Conservation (phyloP, 2,888 invertebrate species). For the Harpalus rufipes region DNA sequence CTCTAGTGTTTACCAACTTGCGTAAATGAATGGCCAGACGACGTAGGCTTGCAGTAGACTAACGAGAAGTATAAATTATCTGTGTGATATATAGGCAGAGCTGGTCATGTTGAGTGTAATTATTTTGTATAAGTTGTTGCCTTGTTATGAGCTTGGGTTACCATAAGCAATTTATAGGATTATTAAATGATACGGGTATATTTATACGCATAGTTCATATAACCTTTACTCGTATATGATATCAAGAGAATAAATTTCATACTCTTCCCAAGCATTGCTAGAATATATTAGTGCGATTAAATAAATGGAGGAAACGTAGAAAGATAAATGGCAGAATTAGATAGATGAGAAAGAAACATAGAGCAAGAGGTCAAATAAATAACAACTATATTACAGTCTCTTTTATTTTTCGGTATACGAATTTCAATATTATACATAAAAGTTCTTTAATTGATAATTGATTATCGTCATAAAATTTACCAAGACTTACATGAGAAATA, state of each 20-base stretch:
- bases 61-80: slow-evolving; percentile 48
- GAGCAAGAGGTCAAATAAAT: background rate
- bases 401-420: no score
- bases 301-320: slow-evolving; percentile 5
- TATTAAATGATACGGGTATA: slow-evolving; percentile 17
- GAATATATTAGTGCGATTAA: background rate
- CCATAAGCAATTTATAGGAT: slow-evolving; percentile 14
- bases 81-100: slow-evolving; percentile 31
- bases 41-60: slow-evolving; percentile 9
- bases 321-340: background rate
- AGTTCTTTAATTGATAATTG: no score
- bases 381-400: background rate
- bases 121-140: slow-evolving; percentile 46
- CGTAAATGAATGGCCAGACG: slow-evolving; percentile 35
- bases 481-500: no score
- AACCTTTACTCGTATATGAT: background rate
- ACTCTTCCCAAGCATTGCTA: background rate
- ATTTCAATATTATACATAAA: no score
- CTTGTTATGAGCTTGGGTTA: slow-evolving; percentile 28
- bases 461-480: no score
- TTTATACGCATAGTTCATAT: background rate
- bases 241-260: slow-evolving; percentile 2
- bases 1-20: slow-evolving; percentile 41
- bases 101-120: slow-evolving; percentile 16
- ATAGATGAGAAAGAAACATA: background rate